These are phyloP conservation scores for Drosophila ironensis DNA, from an alignment of 1,140 invertebrate species.

Conservation along the genomic window DNA sequence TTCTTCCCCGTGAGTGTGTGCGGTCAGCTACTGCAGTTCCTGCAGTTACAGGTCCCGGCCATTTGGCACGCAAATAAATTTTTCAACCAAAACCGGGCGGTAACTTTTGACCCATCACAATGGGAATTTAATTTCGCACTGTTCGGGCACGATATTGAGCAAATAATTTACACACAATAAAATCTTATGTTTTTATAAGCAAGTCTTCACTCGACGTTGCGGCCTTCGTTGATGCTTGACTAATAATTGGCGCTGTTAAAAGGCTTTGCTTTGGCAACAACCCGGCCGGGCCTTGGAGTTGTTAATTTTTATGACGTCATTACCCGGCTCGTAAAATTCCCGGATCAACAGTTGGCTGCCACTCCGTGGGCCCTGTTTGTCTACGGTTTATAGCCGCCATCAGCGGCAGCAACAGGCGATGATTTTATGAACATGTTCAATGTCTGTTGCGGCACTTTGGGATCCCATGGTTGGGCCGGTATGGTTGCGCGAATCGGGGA, in stretches of 20 bases:
- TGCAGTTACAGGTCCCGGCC: slow-evolving; percentile 3
- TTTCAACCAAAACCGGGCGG: background rate
- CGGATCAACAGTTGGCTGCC: slow-evolving; percentile 70
- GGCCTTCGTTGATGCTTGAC: slow-evolving; percentile 28
- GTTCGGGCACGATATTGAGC: background rate
- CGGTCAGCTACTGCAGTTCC: slow-evolving; percentile 16
- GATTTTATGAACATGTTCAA: slow-evolving; percentile 73
- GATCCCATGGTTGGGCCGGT: slow-evolving; percentile 1
- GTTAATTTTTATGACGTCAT: slow-evolving; percentile 81
- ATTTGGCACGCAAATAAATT: slow-evolving; percentile 48
- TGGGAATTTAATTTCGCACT: slow-evolving; percentile 49
- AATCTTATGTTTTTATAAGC: no score
- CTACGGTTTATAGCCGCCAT: slow-evolving; percentile 37
- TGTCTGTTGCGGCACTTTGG: slow-evolving; percentile 27
- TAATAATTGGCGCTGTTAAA: slow-evolving; percentile 53
- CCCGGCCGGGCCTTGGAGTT: slow-evolving; percentile 51
- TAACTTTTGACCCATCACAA: slow-evolving; percentile 20
- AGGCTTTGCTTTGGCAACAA: slow-evolving; percentile 11
- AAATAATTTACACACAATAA: no score
- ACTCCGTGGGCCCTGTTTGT: slow-evolving; percentile 19
- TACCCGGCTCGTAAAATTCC: slow-evolving; percentile 78
- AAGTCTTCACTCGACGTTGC: background rate
- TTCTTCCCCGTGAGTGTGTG: slow-evolving; percentile 23
- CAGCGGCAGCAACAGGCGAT: slow-evolving; percentile 59
- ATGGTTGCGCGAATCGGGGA: background rate